Evolutionary conservation across 2,888 invertebrate genomes (phyloP).

Genomic region (Melinopterus prodromus): DNA sequence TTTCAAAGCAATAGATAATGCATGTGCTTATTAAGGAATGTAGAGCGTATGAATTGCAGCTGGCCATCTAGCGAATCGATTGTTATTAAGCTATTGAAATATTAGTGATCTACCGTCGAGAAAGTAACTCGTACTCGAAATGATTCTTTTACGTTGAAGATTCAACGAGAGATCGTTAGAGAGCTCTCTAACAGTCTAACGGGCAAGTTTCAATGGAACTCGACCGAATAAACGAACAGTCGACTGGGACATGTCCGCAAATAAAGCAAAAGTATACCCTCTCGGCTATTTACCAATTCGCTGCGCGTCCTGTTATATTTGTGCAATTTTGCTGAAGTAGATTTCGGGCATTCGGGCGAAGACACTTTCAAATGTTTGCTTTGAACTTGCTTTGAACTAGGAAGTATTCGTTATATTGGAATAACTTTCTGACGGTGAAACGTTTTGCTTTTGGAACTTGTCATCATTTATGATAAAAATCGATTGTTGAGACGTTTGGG

Average conservation of each 20-base stretch:
- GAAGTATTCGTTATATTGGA: no score
- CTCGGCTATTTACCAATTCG: neutral
- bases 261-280: constrained; percentile 4
- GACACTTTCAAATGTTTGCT: neutral
- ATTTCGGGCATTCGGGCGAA: neutral
- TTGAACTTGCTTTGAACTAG: neutral
- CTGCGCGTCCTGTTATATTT: neutral
- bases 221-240: neutral
- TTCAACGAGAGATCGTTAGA: neutral
- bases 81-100: neutral
- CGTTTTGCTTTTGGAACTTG: no score
- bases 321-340: neutral
- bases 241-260: neutral
- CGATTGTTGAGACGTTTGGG: no score
- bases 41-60: neutral
- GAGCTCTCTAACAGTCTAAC: neutral
- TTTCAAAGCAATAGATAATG: neutral
- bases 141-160: no score
- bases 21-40: neutral
- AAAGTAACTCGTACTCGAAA: neutral
- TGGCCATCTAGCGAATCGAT: neutral
- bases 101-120: neutral
- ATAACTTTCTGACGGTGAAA: no score
- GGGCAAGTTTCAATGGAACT: neutral
- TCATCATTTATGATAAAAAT: no score